These are phyloP conservation scores for Phalanger gymnotis DNA, from an alignment of 2,797 vertebrate genomes.

Conservation along the genomic window DNA sequence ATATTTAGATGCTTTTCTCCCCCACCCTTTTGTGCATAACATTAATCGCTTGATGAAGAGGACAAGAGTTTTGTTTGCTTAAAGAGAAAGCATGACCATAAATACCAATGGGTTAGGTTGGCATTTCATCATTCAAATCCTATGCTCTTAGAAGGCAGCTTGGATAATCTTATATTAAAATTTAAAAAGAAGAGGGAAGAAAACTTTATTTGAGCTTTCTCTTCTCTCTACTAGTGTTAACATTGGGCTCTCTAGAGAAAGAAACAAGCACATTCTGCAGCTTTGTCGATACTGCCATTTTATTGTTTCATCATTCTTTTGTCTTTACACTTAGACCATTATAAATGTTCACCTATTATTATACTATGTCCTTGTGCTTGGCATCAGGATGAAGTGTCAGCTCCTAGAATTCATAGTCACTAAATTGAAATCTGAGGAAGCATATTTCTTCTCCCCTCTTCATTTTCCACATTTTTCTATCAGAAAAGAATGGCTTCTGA, in stretches of 20 bases:
- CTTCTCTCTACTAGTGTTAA: background rate
- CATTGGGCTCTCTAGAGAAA: background rate
- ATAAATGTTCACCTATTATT: constrained; percentile 1
- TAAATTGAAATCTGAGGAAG: background rate
- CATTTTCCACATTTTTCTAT: constrained; percentile 1
- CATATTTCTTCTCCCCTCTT: constrained; percentile 38
- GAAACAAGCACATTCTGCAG: background rate
- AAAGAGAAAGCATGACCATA: constrained; percentile 2
- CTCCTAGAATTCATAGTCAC: constrained; percentile 17
- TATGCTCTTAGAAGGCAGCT: constrained; percentile 1
- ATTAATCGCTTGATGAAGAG: constrained; percentile 45
- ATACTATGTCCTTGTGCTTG: constrained; percentile 11
- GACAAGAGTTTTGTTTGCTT: constrained; percentile 26
- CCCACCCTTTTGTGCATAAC: constrained; percentile 12
- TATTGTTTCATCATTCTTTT: constrained; percentile 25
- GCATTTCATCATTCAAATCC: constrained; percentile 52
- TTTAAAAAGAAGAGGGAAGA: constrained; percentile 5
- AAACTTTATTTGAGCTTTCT: constrained; percentile 39
- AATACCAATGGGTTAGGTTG: constrained; percentile 28
- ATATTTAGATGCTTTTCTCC: background rate
- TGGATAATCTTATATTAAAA: background rate
- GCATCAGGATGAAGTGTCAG: constrained; percentile 5
- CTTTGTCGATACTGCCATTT: constrained; percentile 8
- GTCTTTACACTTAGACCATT: constrained; percentile 34
- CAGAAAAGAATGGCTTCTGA: background rate